These are phyloP conservation scores for Limnephilus lunatus DNA, from an alignment of 2,888 invertebrate species.

Conservation along the genomic window DNA sequence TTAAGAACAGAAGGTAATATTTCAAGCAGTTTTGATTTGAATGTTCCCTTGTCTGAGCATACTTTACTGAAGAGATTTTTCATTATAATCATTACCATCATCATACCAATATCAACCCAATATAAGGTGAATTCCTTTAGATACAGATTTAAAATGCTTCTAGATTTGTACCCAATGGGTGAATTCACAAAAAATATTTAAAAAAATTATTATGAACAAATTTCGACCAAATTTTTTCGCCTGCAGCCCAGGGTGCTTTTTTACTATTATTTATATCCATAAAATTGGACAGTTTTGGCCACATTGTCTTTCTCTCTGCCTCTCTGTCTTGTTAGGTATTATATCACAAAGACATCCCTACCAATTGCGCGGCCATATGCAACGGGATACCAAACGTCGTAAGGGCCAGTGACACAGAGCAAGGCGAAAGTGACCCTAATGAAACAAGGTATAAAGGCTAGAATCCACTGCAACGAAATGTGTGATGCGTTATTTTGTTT, in stretches of 20 bases:
- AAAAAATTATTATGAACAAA: background rate
- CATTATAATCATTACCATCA: background rate
- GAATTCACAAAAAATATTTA: background rate
- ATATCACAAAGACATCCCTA: constrained; percentile 66
- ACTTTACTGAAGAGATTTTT: background rate
- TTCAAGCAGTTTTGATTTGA: no score
- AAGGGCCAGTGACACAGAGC: constrained; percentile 58
- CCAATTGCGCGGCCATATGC: constrained; percentile 65
- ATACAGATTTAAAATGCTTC: background rate
- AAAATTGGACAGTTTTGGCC: constrained; percentile 54
- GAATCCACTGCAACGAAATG: constrained; percentile 51
- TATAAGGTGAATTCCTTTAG: background rate
- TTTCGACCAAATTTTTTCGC: background rate
- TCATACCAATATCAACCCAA: background rate
- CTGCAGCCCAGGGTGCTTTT: constrained; percentile 23
- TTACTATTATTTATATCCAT: background rate
- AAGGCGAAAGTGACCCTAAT: constrained; percentile 57
- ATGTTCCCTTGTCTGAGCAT: background rate
- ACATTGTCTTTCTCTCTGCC: constrained; percentile 58
- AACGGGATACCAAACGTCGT: constrained; percentile 64
- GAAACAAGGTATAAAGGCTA: constrained; percentile 65
- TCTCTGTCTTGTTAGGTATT: constrained; percentile 65
- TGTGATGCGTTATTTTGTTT: constrained; percentile 51
- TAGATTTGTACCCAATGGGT: background rate
- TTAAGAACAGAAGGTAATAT: background rate